phyloP scores from a whole-genome alignment of 1,140 invertebrate species.

The Centruroides sculpturatus region DNA sequence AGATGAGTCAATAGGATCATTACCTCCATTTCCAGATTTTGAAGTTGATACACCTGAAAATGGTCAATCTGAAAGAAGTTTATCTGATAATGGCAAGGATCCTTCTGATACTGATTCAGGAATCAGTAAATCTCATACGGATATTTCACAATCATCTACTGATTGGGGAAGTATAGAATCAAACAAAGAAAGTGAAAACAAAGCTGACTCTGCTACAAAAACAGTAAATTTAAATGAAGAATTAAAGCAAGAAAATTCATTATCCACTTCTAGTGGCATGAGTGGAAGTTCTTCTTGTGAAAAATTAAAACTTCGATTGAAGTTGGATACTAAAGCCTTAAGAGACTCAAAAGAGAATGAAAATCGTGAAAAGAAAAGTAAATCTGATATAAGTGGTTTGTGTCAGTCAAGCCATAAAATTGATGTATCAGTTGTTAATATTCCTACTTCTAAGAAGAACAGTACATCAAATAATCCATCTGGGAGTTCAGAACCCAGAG shows the following conservation, averaged over 20 bases:
- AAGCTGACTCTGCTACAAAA: too few species aligned
- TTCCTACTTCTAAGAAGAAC: conserved; percentile 17
- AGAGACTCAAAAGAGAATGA: conserved; percentile 16
- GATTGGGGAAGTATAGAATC: conserved; percentile 7
- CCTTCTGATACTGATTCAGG: conserved; percentile 18
- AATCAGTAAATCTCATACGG: conserved; percentile 15
- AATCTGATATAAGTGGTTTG: conserved; percentile 1
- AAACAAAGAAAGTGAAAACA: background rate
- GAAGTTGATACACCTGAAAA: conserved; percentile 14
- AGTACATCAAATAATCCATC: conserved; percentile 5
- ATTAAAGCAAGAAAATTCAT: background rate
- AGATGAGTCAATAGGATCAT: conserved; percentile 15
- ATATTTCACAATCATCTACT: conserved; percentile 17
- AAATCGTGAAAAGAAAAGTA: conserved; percentile 10
- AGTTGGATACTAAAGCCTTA: conserved; percentile 41
- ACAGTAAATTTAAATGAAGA: too few species aligned
- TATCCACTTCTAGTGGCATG: conserved; percentile 1
- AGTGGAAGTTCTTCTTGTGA: conserved; percentile 39
- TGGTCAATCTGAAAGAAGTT: conserved; percentile 15
- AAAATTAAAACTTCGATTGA: conserved; percentile 66
- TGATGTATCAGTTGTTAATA: conserved; percentile 49
- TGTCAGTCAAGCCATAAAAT: conserved; percentile 50
- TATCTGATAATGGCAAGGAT: conserved; percentile 15
- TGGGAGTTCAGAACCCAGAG: conserved; percentile 31
- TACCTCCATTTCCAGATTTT: conserved; percentile 15